A percentile compares a stretch with the other conserved stretches of the same genome.
phyloP scores from a whole-genome alignment of 2,797 vertebrate species.

The Peromyscus aztecus region DNA sequence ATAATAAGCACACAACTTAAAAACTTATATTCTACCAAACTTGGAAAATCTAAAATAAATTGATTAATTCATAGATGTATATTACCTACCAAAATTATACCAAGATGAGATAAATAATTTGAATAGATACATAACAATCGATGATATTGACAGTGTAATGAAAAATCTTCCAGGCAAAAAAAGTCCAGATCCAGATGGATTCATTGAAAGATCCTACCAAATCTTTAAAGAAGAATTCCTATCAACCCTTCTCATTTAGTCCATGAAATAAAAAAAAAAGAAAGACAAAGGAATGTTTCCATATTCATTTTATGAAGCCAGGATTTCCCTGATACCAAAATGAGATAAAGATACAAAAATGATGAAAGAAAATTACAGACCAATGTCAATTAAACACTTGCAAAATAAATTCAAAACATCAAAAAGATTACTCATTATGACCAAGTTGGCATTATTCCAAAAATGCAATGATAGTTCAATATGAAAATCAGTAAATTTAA shows the following conservation, averaged over 20 bases:
- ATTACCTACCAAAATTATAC: background rate
- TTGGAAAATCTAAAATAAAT: background rate
- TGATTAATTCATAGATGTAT: background rate
- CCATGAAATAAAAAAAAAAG: background rate
- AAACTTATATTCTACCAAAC: background rate
- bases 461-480: background rate
- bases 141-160: background rate
- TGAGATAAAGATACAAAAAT: background rate
- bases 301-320: background rate
- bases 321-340: background rate
- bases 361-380: background rate
- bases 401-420: background rate
- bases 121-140: background rate
- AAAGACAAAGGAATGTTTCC: background rate
- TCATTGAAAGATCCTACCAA: background rate
- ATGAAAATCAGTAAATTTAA: background rate
- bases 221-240: background rate
- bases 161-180: background rate
- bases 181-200: background rate
- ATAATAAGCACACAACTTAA: background rate
- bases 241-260: background rate
- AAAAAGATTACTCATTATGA: background rate
- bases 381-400: background rate
- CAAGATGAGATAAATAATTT: background rate
- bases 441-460: background rate